Percentiles rank a stretch among this genome's conserved stretches.
Evolutionary conservation across 2,113 vertebrate species (phyloP).

Genomic region (Cheirogaleus medius): DNA sequence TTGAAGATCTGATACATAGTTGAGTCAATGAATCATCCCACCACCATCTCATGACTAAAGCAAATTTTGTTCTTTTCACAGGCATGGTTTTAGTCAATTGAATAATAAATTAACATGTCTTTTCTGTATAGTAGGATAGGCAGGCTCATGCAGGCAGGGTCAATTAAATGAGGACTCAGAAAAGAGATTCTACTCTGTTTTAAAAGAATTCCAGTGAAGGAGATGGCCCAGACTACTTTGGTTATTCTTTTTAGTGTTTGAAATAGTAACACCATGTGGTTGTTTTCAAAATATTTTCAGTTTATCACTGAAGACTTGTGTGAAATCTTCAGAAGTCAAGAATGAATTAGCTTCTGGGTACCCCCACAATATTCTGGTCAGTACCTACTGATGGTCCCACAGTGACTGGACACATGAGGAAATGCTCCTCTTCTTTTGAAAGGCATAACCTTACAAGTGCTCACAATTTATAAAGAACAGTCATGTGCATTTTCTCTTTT

Average conservation of each 20-base stretch:
- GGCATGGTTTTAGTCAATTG: constrained; percentile 51
- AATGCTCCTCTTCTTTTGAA: background rate
- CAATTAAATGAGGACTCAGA: background rate
- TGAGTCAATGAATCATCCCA: constrained; percentile 43
- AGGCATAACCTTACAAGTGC: background rate
- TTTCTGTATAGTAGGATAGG: background rate
- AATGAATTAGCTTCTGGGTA: background rate
- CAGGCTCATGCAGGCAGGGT: background rate
- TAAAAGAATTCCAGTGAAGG: background rate
- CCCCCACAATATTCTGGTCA: background rate
- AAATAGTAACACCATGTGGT: background rate
- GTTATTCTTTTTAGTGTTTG: background rate
- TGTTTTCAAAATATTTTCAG: background rate
- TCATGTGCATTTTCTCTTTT: background rate
- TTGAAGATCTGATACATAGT: constrained; percentile 46
- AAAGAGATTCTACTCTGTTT: background rate
- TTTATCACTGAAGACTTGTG: background rate
- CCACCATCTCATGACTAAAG: constrained; percentile 61
- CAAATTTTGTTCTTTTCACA: constrained; percentile 63
- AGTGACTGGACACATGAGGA: background rate
- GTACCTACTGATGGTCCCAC: background rate
- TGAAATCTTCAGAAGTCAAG: background rate
- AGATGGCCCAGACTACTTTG: background rate
- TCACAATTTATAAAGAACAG: background rate
- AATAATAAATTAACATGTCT: constrained; percentile 34